Evolutionary conservation across 2,113 vertebrate genomes (phyloP).

Genomic region (Pungitius pungitius): DNA sequence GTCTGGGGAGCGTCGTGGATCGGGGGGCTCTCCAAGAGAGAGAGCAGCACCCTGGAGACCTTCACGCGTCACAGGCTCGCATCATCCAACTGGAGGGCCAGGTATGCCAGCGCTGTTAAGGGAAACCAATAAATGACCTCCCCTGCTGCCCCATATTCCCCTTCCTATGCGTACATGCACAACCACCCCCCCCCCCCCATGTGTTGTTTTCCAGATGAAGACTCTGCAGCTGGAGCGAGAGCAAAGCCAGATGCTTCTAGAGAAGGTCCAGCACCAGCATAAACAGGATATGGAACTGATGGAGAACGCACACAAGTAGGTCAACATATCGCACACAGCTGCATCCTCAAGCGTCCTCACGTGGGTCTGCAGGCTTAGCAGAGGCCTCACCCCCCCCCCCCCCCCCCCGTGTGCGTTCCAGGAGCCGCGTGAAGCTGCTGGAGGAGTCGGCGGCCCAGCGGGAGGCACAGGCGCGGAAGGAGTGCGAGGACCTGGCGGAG

Average conservation of each 20-base stretch:
- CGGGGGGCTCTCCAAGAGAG: conserved; percentile 34
- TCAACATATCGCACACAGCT: neutral
- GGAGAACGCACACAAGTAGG: conserved; percentile 85
- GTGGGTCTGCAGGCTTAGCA: too few relatives aligned
- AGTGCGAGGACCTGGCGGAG: conserved; percentile 81
- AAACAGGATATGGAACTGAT: conserved; percentile 85
- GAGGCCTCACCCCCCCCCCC: neutral
- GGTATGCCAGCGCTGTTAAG: conserved; percentile 65
- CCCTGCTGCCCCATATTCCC: too few relatives aligned
- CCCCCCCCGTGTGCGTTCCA: conserved; percentile 50
- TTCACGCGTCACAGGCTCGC: conserved; percentile 71
- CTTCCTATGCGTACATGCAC: neutral
- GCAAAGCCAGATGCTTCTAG: conserved; percentile 82
- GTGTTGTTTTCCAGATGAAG: conserved; percentile 77
- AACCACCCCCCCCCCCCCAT: neutral
- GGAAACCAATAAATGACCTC: neutral
- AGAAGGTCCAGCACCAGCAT: conserved; percentile 83
- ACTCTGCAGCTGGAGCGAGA: conserved; percentile 84
- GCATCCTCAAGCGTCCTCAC: neutral
- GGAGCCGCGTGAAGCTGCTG: conserved; percentile 82
- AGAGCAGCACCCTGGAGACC: conserved; percentile 66
- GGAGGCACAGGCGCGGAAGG: conserved; percentile 75
- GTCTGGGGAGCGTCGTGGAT: conserved; percentile 55
- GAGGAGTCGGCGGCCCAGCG: conserved; percentile 80
- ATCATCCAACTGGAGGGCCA: conserved; percentile 84